phyloP scores from a whole-genome alignment of 2,113 vertebrate genomes.

The Empidonax alnorum region DNA sequence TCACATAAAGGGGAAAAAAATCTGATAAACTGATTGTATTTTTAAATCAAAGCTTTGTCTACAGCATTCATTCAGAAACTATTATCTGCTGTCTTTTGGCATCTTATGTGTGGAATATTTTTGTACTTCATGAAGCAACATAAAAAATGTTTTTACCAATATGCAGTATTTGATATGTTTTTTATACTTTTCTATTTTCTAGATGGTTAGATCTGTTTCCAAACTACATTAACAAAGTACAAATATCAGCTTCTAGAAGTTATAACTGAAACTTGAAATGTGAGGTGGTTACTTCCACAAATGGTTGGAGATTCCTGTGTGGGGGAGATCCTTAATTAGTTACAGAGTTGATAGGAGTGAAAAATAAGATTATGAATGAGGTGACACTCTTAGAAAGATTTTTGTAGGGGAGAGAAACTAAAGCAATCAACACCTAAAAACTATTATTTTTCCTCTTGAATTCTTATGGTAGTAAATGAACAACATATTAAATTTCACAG shows the following conservation, averaged over 20 bases:
- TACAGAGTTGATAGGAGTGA: neutral
- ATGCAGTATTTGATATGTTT: neutral
- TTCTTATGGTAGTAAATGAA: neutral
- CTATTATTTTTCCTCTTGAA: neutral
- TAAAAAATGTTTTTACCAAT: neutral
- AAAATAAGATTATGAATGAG: neutral
- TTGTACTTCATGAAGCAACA: neutral
- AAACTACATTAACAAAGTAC: neutral
- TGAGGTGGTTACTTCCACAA: neutral
- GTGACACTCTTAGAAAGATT: neutral
- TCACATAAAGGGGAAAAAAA: neutral
- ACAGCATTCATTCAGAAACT: neutral
- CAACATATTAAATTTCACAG: constrained; percentile 66
- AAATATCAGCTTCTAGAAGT: neutral
- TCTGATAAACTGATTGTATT: neutral
- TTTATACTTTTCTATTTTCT: neutral
- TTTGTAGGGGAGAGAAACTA: neutral
- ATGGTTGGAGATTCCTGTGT: neutral
- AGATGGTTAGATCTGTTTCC: neutral
- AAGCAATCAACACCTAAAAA: neutral
- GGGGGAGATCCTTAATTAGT: neutral
- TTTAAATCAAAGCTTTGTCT: neutral
- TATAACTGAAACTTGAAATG: neutral
- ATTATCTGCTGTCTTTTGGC: neutral
- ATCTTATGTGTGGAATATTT: neutral